Evolutionary conservation across 2,888 invertebrate genomes (phyloP).

Genomic region (Rhyacophila evoluta): DNA sequence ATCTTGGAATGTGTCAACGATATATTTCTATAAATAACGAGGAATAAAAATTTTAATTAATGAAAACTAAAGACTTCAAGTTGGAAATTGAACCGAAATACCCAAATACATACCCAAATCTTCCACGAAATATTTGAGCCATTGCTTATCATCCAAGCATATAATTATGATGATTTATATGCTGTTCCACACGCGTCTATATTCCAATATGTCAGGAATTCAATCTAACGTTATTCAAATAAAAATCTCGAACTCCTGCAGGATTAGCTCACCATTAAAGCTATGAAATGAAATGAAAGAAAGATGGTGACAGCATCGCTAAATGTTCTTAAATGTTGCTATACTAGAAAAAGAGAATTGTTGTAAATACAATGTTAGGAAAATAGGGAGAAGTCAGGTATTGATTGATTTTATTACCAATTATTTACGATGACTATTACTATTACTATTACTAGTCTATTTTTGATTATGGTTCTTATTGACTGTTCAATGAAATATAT

Average conservation of each 20-base stretch:
- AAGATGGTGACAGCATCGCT: neutral
- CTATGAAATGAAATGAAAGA: neutral
- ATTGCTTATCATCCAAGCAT: slow-evolving; percentile 11
- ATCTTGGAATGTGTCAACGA: slow-evolving; percentile 29
- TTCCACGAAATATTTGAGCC: slow-evolving; percentile 38
- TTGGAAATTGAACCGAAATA: neutral
- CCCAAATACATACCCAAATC: slow-evolving; percentile 25
- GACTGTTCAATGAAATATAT: too few relatives aligned
- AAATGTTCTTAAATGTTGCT: too few relatives aligned
- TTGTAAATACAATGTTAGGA: too few relatives aligned
- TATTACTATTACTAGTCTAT: too few relatives aligned
- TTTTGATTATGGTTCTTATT: too few relatives aligned
- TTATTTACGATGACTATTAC: too few relatives aligned
- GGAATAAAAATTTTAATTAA: neutral
- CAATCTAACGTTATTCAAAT: neutral
- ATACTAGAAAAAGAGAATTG: too few relatives aligned
- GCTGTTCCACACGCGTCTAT: neutral
- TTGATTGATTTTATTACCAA: too few relatives aligned
- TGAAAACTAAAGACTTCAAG: neutral
- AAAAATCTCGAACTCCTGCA: neutral
- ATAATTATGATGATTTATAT: neutral
- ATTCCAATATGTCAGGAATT: neutral
- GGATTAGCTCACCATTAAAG: neutral
- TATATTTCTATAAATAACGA: slow-evolving; percentile 21
- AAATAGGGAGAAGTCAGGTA: too few relatives aligned